Evolutionary conservation across 2,888 invertebrate genomes (phyloP), one percentile per base, ranked within the genome.

Genomic region (Keiferia lycopersicella): DNA sequence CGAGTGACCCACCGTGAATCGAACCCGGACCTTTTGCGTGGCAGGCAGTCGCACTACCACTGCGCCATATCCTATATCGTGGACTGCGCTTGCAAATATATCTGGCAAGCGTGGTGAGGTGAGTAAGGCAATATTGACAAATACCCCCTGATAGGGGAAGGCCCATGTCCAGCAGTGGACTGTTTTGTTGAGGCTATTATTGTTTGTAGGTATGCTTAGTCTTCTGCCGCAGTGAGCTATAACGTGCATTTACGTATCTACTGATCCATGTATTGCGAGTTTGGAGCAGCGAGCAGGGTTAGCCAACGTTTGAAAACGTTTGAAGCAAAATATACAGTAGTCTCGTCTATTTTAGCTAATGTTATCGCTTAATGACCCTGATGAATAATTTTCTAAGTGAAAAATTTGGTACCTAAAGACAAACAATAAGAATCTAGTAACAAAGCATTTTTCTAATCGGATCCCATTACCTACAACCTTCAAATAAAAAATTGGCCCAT

Each of bases 401-500:
- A 26, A 4, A 26, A 26, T 26, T 26, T 6, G 6, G 2, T 26
- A 2, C 26, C 6, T 4, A 6, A 26, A 26, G 6, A 4, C 26
- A 26, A 26, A 26, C 26, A 4, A 26, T 26, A 4, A 4, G 2
- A 26, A 26, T 26, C 6, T 26, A 2, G 26, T 26, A 45, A 45
- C 16, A 45, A 16, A 45, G 3, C 1, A 45, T n/a, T n/a, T n/a
- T 45, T n/a, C 45, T 8, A 51, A 50, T 20, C 1, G 18, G 22
- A 20, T 20, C 12, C 26, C 2, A 53, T 22, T 22, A 53, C 14
- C 51, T 14, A 2, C 26, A 26, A 11, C 26, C 14, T 53, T 53
- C 26, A 53, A 12, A 45, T 4, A 26, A n/a, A 18, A 53, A 53
- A 53, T 53, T 22, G 51, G 51, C 22, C 26, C 48, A 22, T 60